These are phyloP conservation scores for Caerostris extrusa DNA, from an alignment of 1,140 invertebrate genomes.

Conservation along the genomic window DNA sequence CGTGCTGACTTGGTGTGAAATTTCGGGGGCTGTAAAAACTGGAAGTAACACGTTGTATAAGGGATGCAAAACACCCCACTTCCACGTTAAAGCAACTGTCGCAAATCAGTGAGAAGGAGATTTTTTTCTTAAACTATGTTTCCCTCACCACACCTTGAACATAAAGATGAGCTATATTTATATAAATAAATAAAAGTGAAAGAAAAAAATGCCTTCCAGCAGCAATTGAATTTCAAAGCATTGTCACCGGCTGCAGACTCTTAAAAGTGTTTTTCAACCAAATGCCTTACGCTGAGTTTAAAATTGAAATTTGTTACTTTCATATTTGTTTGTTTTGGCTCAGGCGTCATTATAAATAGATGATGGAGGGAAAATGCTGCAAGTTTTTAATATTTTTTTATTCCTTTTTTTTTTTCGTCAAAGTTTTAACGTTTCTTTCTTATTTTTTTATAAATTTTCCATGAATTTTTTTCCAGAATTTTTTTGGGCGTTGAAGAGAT, in stretches of 20 bases:
- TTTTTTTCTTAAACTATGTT: background rate
- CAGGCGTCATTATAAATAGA: slow-evolving; percentile 6
- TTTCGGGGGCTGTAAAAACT: slow-evolving; percentile 8
- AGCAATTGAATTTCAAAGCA: slow-evolving; percentile 58
- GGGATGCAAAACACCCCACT: background rate
- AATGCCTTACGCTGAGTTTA: background rate
- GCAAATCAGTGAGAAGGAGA: background rate
- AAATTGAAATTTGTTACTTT: slow-evolving; percentile 31
- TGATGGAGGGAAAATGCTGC: background rate
- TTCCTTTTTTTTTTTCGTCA: background rate
- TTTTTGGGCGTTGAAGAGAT: background rate
- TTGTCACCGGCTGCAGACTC: background rate
- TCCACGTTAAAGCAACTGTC: background rate
- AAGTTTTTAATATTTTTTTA: background rate
- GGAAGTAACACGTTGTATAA: background rate
- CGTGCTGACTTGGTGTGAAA: background rate
- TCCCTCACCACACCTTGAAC: no score
- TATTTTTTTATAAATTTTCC: background rate
- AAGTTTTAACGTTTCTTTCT: no score
- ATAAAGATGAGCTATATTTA: background rate
- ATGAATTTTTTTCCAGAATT: background rate
- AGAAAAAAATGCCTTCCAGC: background rate
- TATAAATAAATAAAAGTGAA: background rate
- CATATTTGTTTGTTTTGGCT: background rate
- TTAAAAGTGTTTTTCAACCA: slow-evolving; percentile 42